Percentiles rank a stretch among this genome's conserved stretches.
These are phyloP conservation scores for Porphyrio hochstetteri DNA, from an alignment of 2,113 vertebrate species.

Conservation along the genomic window DNA sequence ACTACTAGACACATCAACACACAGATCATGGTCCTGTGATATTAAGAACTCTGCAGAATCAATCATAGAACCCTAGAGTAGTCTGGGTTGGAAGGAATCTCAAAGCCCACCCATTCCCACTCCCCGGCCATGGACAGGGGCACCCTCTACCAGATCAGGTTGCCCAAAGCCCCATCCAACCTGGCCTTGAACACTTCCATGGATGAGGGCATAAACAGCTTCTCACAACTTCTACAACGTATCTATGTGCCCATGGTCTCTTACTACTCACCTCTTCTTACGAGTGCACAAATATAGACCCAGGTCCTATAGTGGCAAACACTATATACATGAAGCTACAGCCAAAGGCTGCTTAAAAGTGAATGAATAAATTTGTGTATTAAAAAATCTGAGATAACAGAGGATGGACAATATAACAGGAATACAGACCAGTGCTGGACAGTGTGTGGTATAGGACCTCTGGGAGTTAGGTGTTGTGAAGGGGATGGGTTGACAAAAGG, in stretches of 20 bases:
- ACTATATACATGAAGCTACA: neutral
- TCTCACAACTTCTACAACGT: no score
- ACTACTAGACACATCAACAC: fast-evolving
- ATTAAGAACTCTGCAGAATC: neutral
- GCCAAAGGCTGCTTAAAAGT: neutral
- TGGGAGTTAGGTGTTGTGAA: neutral
- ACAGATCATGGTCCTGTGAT: neutral
- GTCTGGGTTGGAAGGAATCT: no score
- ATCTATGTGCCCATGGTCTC: neutral
- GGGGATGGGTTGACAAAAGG: neutral
- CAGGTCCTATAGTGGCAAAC: neutral
- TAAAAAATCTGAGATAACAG: neutral
- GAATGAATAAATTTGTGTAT: fast-evolving
- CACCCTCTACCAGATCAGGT: no score
- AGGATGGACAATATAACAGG: neutral
- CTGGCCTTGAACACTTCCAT: no score
- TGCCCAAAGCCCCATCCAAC: no score
- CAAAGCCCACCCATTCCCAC: no score
- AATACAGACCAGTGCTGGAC: fast-evolving
- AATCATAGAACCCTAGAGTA: no score
- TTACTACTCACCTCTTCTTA: neutral
- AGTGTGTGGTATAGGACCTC: fast-evolving
- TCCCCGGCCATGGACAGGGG: no score
- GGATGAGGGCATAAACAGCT: no score
- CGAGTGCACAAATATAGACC: neutral